These are phyloP conservation scores for Phengaris arion DNA, from an alignment of 2,888 invertebrate species.

Conservation along the genomic window DNA sequence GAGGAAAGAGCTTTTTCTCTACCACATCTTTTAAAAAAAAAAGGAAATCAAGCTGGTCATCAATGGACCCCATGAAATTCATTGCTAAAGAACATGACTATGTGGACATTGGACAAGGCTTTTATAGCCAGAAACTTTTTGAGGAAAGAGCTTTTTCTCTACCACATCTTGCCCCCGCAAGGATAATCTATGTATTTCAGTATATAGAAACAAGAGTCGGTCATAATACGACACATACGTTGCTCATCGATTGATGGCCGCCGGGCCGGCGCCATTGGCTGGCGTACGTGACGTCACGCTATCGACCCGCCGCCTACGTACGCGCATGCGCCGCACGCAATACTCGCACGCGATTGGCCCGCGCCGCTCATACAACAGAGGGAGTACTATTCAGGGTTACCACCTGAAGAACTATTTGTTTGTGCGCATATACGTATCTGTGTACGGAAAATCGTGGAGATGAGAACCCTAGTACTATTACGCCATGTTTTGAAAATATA, in stretches of 20 bases:
- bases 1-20: no score
- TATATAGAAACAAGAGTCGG: constrained; percentile 5
- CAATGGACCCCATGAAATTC: no score
- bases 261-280: constrained; percentile 69
- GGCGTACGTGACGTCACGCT: constrained; percentile 67
- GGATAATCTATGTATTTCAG: no score
- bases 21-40: no score
- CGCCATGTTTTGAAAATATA: constrained; percentile 27
- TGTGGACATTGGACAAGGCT: no score
- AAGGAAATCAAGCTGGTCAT: no score
- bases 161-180: no score
- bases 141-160: no score
- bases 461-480: not conserved
- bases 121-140: no score
- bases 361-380: constrained; percentile 49
- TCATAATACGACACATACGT: constrained; percentile 43
- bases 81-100: no score
- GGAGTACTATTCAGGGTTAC: constrained; percentile 45
- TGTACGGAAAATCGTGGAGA: not conserved
- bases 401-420: constrained; percentile 38
- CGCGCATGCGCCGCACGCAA: constrained; percentile 63
- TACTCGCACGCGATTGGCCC: constrained; percentile 57
- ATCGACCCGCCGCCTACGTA: constrained; percentile 71
- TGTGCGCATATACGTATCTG: constrained; percentile 37
- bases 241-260: constrained; percentile 70